phyloP scores from a whole-genome alignment of 2,888 invertebrate genomes.

The Drosophila tanythrix region DNA sequence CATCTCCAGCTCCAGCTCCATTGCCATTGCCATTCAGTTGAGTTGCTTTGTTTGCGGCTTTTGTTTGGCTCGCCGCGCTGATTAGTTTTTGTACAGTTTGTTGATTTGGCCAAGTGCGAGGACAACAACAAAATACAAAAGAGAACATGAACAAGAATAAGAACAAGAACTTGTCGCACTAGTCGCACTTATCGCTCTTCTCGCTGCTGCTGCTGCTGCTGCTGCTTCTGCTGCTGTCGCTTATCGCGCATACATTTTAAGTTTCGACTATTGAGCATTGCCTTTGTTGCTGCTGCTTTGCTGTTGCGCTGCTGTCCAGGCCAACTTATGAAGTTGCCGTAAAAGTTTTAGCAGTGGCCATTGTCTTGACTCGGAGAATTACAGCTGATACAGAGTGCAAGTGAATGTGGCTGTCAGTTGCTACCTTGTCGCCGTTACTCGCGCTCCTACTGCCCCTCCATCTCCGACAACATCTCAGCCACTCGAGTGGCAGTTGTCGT shows the following conservation, averaged over 20 bases:
- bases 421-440: constrained; percentile 8
- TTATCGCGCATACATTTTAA: constrained; percentile 69
- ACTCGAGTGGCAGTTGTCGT: constrained; percentile 27
- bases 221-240: constrained; percentile 31
- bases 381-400: constrained; percentile 64
- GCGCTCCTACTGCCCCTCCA: not conserved
- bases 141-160: constrained; percentile 23
- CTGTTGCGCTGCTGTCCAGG: constrained; percentile 27
- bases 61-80: constrained; percentile 63
- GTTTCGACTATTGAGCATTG: constrained; percentile 71
- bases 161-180: constrained; percentile 27
- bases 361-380: constrained; percentile 59
- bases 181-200: constrained; percentile 18
- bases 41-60: constrained; percentile 45
- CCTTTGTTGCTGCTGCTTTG: constrained; percentile 42
- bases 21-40: constrained; percentile 25
- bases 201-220: constrained; percentile 1
- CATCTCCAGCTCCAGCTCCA: constrained; percentile 15
- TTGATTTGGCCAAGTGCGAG: constrained; percentile 56
- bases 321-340: constrained; percentile 51
- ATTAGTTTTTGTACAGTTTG: constrained; percentile 68
- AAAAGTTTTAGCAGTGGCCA: constrained; percentile 49
- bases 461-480: not conserved
- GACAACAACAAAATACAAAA: constrained; percentile 17
- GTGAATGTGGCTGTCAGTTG: constrained; percentile 26